Percentiles rank a stretch among this genome's conserved stretches.
Conservation (phyloP, 92 coral and sea anemone genomes). For the Blastomussa wellsi region DNA sequence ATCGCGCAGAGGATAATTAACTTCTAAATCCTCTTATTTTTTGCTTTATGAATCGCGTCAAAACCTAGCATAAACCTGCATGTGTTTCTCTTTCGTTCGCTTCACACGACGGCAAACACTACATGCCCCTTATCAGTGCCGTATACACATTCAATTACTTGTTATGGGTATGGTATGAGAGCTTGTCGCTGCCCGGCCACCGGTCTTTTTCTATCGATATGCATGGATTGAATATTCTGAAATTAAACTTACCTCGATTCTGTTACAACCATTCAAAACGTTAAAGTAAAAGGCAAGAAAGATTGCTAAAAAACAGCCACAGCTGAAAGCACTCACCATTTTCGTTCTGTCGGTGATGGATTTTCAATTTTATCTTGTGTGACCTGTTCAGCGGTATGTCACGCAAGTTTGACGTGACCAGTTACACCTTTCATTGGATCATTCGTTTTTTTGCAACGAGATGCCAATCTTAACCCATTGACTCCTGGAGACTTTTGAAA, state of each 20-base stretch:
- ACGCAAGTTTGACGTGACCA: not conserved
- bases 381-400: conserved; percentile 9
- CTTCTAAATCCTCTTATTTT: not conserved
- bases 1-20: not conserved
- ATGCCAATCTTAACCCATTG: no score
- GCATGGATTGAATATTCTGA: not conserved
- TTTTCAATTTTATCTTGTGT: not conserved
- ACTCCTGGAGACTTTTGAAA: no score
- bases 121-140: not conserved
- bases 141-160: no score
- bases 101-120: not conserved
- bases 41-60: not conserved
- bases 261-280: no score
- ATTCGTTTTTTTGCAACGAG: no score
- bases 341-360: not conserved
- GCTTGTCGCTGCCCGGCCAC: not conserved
- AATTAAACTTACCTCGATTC: not conserved
- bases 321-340: not conserved
- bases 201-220: no score
- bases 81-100: not conserved
- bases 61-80: not conserved
- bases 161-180: no score
- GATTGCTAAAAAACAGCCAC: not conserved
- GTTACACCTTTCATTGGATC: no score
- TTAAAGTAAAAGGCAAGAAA: not conserved